Evolutionary conservation across 2,797 vertebrate species (phyloP), one percentile per base, ranked within the genome.

Genomic region (Nyctalus aviator): DNA sequence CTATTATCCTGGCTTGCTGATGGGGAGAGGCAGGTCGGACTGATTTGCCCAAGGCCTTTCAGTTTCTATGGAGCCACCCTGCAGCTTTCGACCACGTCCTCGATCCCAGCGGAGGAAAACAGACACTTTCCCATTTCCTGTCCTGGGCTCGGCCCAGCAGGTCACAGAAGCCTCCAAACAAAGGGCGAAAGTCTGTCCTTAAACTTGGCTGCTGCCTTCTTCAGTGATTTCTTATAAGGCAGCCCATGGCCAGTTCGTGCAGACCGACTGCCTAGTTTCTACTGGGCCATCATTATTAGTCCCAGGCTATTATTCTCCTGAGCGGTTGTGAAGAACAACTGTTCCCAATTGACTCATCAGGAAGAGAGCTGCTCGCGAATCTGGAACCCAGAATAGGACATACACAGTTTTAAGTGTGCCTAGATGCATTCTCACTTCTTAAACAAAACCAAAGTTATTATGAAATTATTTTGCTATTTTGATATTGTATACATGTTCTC

Each of bases 161-260:
- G 81, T 89, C 92, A 73, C 66, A 89, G 79, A 73, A 37, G 17
- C 41, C 78, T 91, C 76, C 71, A 57, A 86, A 94, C 81, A 89
- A 86, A 88, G 90, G 62, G 11, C 78, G 66, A 91, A 93, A 79
- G 18, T 78, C 90, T 64, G 14, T 75, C 78, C 68, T 90, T 69
- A 15, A 72, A 57, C 69, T 57, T 57, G 21, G 9, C 75, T 90
- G 35, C n/a, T 59, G 53, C 8, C 21, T 66, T 79, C 84, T 68
- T 41, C 44, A 44, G 11, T 18, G 15, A 55, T 73, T 95, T 88
- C 83, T 92, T 83, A 50, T 62, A 55, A 46, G 85, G 48, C n/a
- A 55, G 18, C 35, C 64, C 13, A 30, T 21, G 14, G 64, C 48
- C 82, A 92, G 35, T 71, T 46, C 79, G 62, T 93, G 73, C 71